These are phyloP conservation scores for Oryzias woworae DNA, from an alignment of 2,113 vertebrate genomes.

Conservation along the genomic window DNA sequence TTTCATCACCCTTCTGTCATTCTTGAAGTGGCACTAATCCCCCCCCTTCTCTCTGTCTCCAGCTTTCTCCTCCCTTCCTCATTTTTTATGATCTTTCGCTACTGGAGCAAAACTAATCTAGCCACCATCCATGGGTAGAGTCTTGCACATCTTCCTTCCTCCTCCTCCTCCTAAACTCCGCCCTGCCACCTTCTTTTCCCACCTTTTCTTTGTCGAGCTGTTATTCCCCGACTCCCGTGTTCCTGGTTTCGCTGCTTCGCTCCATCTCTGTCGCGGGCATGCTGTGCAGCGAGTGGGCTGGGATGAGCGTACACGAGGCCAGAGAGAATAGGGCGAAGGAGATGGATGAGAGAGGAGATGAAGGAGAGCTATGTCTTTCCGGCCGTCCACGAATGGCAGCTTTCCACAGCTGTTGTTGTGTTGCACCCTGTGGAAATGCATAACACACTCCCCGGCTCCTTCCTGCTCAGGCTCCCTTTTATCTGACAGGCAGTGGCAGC, in stretches of 20 bases:
- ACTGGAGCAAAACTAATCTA: conserved; percentile 83
- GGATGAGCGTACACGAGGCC: conserved; percentile 49
- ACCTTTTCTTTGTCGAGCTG: conserved; percentile 32
- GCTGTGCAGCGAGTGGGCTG: conserved; percentile 41
- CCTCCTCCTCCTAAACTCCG: conserved; percentile 6
- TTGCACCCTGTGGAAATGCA: conserved; percentile 63
- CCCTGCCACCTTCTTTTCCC: conserved; percentile 25
- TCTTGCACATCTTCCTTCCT: conserved; percentile 28
- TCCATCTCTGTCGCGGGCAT: conserved; percentile 32
- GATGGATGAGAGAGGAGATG: conserved; percentile 59
- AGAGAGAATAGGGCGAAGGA: conserved; percentile 38
- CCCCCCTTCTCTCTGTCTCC: conserved; percentile 75
- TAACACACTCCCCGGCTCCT: conserved; percentile 50
- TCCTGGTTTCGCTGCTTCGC: conserved; percentile 5
- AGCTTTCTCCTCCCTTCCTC: conserved; percentile 66
- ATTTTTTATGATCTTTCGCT: conserved; percentile 82
- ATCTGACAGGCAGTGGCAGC: conserved; percentile 69
- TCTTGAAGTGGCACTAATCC: conserved; percentile 83
- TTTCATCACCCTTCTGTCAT: conserved; percentile 70
- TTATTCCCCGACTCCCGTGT: conserved; percentile 20
- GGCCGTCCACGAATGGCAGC: conserved; percentile 58
- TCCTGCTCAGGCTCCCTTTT: conserved; percentile 69
- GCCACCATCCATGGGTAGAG: conserved; percentile 68
- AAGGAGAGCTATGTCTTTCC: conserved; percentile 44
- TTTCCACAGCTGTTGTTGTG: conserved; percentile 69